Evolutionary conservation across 2,113 vertebrate species (phyloP), one percentile per base, ranked within the genome.

Genomic region (Cyanoderma ruficeps): DNA sequence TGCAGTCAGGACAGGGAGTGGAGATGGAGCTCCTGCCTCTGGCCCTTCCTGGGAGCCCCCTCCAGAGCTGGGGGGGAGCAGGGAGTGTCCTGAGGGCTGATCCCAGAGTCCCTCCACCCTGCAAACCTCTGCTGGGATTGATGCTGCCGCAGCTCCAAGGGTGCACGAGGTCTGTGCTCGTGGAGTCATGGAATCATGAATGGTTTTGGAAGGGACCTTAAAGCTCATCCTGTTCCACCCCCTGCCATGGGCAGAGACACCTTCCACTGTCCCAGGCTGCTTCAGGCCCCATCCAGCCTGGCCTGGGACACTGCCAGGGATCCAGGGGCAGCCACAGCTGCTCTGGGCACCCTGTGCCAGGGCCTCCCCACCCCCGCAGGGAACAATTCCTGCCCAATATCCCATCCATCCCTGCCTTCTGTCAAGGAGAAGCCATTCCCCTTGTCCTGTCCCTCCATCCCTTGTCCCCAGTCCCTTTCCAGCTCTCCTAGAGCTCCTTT

Each of bases 191-290:
- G 55, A 37, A 23, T 47, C 27, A 19, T 33, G 35, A 14, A 55
- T 72, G 68, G 49, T 27, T 74, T 68, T 33, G 46, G 23, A 69
- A 68, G 22, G 15, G 18, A 19, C 46, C 11, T 28, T 44, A 37
- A 68, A 60, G 7, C 2, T 1, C 53, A 33, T 42, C 37, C 4
- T 0, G 1, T 21, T 0, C 30, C 52, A 5, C 20, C 15, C 41
- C 25, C n/a, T 50, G 31, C 61, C 25, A 25, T 28, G 52, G 52
- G 5, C 42, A 56, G 60, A 22, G 71, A 31, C 44, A 77, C 10
- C 55, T 60, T 4, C 28, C 63, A 19, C 39, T 13, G 0, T 10
- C 46, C 55, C 64, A 78, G 39, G 22, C 0, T 11, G 22, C 64
- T 39, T 28, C 33, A 3, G 2, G 11, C 33, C 53, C 52, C 0